Evolutionary conservation across 2,797 vertebrate species (phyloP).

Genomic region (Labroides dimidiatus): DNA sequence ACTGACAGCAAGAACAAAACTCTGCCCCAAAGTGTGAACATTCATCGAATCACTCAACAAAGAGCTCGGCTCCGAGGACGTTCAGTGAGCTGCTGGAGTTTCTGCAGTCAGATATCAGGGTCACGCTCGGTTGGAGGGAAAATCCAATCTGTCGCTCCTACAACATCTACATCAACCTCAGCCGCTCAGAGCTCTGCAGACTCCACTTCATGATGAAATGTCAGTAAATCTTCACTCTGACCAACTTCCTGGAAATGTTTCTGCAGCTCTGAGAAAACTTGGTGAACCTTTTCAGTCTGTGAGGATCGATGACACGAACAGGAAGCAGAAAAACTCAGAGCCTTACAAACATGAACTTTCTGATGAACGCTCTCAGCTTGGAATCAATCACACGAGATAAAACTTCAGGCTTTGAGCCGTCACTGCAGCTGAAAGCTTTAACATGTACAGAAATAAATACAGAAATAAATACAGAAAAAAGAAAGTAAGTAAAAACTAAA

Average conservation of each 20-base stretch:
- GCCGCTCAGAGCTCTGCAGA: neutral
- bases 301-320: neutral
- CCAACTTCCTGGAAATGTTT: conserved; percentile 10
- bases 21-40: neutral
- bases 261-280: neutral
- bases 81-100: neutral
- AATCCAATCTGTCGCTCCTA: neutral
- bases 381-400: too few species aligned
- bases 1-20: too few species aligned
- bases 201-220: conserved; percentile 2
- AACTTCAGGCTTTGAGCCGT: too few species aligned
- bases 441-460: too few species aligned
- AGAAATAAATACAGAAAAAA: too few species aligned
- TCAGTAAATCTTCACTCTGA: neutral
- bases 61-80: neutral
- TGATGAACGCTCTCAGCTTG: too few species aligned
- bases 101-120: conserved; percentile 1
- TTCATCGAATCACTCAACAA: neutral
- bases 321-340: neutral
- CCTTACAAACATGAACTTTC: too few species aligned
- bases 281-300: neutral
- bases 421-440: too few species aligned
- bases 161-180: neutral
- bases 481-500: too few species aligned
- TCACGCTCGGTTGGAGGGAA: neutral